Evolutionary conservation across 2,888 invertebrate species (phyloP), one percentile per base, ranked within the genome.

Genomic region (Hyposoter dolosus): DNA sequence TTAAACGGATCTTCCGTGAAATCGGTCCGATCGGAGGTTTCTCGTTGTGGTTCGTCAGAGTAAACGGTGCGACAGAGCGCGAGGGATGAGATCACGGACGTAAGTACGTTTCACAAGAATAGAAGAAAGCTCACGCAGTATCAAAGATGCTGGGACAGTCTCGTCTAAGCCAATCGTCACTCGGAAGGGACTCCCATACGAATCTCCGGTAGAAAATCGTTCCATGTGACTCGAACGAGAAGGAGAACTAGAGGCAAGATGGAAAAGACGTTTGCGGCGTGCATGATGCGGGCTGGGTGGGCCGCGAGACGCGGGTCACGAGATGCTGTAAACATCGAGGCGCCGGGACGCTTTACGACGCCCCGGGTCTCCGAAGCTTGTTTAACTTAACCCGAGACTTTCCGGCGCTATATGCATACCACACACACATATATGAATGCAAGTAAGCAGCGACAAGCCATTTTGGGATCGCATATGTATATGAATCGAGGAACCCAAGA

Each of bases 331-430:
- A 95, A 95, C 95, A 95, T 92, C 92, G 92, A 94, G 95, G 95
- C 95, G 95, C 95, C 95, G 94, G 94, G 94, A 93, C 94, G 94
- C 94, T 95, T 94, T 94, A 94, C 94, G 94, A 94, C 93, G 94
- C 93, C 92, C 89, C 89, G 89, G 88, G 89, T 89, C 90, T 89
- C 87, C 88, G 89, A 85, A 75, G 86, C 88, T 65, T 84, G 92
- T 93, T 93, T 93, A 93, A 91, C 90, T 92, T 91, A 92, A 88
- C 89, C 84, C 89, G 90, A 90, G 90, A 91, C 90, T 90, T 90
- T 90, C 90, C 90, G 90, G 88, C 91, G 90, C 90, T 90, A 69
- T 82, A 78, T 83, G 35, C 66, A 60, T 71, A 45, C 50, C 76
- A 60, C 66, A 66, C 53, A 65, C 66, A 53, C 35, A 32, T 56